Evolutionary conservation across 2,888 invertebrate genomes (phyloP).

Genomic region (Amiota minor): DNA sequence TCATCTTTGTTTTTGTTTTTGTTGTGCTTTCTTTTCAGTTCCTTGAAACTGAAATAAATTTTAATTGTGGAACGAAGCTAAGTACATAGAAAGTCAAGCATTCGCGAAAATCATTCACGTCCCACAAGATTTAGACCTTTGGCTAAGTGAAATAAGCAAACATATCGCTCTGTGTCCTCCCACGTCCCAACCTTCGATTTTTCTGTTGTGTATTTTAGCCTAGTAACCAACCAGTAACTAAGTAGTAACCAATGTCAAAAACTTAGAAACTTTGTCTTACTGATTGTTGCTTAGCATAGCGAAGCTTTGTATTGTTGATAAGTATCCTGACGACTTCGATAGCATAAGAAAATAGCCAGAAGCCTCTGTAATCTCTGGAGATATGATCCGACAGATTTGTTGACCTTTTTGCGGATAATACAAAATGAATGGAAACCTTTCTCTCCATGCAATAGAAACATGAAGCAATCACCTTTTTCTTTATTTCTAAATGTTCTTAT

Average conservation of each 20-base stretch:
- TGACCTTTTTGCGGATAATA: constrained; percentile 1
- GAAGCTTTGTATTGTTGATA: too few relatives aligned
- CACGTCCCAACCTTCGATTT: background rate
- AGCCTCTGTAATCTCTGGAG: constrained; percentile 11
- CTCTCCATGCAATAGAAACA: too few relatives aligned
- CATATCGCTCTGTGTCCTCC: background rate
- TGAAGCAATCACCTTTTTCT: too few relatives aligned
- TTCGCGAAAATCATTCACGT: background rate
- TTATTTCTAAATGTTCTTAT: too few relatives aligned
- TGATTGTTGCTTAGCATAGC: too few relatives aligned
- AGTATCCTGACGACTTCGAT: too few relatives aligned
- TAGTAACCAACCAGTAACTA: too few relatives aligned
- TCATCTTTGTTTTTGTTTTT: too few relatives aligned
- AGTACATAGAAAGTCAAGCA: background rate
- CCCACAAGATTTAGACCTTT: background rate
- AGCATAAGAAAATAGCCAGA: constrained; percentile 7
- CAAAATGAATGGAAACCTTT: too few relatives aligned
- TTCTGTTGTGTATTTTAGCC: background rate
- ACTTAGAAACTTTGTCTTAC: too few relatives aligned
- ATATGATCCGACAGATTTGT: constrained; percentile 18
- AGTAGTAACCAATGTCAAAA: background rate
- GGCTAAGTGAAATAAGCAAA: background rate
- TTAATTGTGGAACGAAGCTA: constrained; percentile 11
- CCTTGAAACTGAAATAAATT: constrained; percentile 17
- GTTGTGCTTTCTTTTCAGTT: background rate